Evolutionary conservation across 2,113 vertebrate species (phyloP), one percentile per base, ranked within the genome.

Genomic region (Heterocephalus glaber): DNA sequence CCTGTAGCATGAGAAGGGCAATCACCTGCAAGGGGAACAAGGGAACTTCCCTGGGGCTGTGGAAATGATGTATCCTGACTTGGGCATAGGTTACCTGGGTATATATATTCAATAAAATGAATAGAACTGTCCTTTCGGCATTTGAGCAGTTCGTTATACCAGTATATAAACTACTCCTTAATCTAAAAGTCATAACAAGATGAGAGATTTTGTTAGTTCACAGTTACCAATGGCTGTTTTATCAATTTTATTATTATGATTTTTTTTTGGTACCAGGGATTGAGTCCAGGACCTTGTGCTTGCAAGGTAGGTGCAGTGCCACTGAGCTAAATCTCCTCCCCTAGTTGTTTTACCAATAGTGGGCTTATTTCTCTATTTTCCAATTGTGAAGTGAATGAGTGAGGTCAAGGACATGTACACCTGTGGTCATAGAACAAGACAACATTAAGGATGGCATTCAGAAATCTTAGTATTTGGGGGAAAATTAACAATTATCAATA

Each of bases 401-500:
- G 17, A 95, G 56, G 35, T 77, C n/a, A 88, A 49, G 49, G 8
- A 1, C 65, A 52, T 24, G 4, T 41, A 76, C 68, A 66, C 47
- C 47, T 92, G 66, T 86, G 76, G 66, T 90, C 82, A 74, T 49
- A 94, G 87, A 93, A 90, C 38, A 68, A 96, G 81, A 12, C 89
- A 76, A 80, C 86, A 33, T 47, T 88, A 54, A 65, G 0, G 2
- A 94, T 92, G 38, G 26, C 41, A 66, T 26, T 93, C 61, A 74
- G 22, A 85, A 33, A 11, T 19, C 74, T 47, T 49, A 49, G 28
- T 77, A 77, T 47, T 70, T 49, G 28, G 13, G 44, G 26, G 74
- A 47, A 77, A 77, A 33, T 77, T 49, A 49, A 47, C 72, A 76
- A 49, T 8, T 77, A 26, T 26, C 14, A 49, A 30, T 28, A 89